phyloP scores from a whole-genome alignment of 2,113 vertebrate species.

The Istiophorus platypterus region DNA sequence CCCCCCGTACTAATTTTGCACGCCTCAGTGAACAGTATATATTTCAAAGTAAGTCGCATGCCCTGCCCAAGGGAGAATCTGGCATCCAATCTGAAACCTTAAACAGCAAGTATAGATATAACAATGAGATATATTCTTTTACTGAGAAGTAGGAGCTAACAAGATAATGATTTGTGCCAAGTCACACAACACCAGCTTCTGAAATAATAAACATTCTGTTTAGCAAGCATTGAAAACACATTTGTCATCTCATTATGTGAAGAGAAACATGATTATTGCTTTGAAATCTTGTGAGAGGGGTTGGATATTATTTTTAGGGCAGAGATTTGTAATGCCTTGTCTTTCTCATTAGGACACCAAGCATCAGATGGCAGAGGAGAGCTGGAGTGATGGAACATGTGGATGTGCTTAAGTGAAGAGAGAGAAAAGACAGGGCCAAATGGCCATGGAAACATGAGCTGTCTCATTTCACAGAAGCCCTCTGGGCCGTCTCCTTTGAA shows the following conservation, averaged over 20 bases:
- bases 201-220: background rate
- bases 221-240: slow-evolving; percentile 4
- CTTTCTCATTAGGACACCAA: slow-evolving; percentile 34
- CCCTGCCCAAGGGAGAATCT: slow-evolving; percentile 32
- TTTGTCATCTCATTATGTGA: slow-evolving; percentile 8
- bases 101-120: slow-evolving; percentile 12
- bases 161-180: background rate
- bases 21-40: slow-evolving; percentile 32
- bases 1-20: slow-evolving; percentile 23
- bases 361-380: slow-evolving; percentile 46
- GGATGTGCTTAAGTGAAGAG: slow-evolving; percentile 30
- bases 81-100: slow-evolving; percentile 20
- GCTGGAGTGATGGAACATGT: slow-evolving; percentile 40
- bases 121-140: background rate
- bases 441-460: slow-evolving; percentile 1
- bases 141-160: background rate
- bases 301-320: slow-evolving; percentile 49
- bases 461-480: slow-evolving; percentile 20
- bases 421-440: slow-evolving; percentile 36
- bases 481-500: background rate
- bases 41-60: slow-evolving; percentile 31
- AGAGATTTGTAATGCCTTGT: slow-evolving; percentile 36
- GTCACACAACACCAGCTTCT: background rate
- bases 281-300: background rate
- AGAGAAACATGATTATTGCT: slow-evolving; percentile 9